Evolutionary conservation across 1,140 invertebrate species (phyloP).

Genomic region (Tribolium castaneum): DNA sequence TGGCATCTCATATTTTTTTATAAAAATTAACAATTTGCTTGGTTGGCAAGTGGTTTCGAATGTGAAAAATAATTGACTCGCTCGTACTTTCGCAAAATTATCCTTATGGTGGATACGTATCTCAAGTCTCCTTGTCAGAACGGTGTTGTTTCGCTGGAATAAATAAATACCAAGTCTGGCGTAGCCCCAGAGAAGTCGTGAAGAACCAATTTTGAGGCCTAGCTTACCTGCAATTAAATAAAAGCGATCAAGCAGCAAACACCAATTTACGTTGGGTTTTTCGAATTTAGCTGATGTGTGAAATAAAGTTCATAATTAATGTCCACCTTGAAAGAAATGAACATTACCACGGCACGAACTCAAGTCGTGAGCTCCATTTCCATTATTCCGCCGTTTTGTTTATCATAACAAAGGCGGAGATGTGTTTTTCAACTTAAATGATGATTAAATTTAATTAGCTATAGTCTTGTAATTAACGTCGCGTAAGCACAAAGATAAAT

Average conservation of each 20-base stretch:
- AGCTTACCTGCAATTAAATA: slow-evolving; percentile 5
- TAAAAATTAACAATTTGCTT: no score
- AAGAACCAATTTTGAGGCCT: slow-evolving; percentile 22
- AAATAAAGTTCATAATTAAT: slow-evolving; percentile 9
- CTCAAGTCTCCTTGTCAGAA: no score
- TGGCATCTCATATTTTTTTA: no score
- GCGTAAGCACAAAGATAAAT: slow-evolving; percentile 34
- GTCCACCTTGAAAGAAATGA: neutral
- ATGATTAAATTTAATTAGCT: slow-evolving; percentile 28
- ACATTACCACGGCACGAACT: neutral
- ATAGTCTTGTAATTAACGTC: slow-evolving; percentile 35
- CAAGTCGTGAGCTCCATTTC: neutral
- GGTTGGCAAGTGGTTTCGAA: no score
- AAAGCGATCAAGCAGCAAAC: neutral
- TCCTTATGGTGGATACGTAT: no score
- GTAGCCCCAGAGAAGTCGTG: slow-evolving; percentile 19
- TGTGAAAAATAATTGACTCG: no score
- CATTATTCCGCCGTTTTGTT: neutral
- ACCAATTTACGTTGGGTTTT: slow-evolving; percentile 10
- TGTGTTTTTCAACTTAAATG: neutral
- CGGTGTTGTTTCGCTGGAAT: neutral
- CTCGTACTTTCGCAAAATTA: no score
- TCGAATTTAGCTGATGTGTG: neutral
- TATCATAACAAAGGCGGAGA: neutral
- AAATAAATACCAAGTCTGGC: neutral